Conservation (phyloP, 2,797 vertebrate species). For the Simalia tracyae region DNA sequence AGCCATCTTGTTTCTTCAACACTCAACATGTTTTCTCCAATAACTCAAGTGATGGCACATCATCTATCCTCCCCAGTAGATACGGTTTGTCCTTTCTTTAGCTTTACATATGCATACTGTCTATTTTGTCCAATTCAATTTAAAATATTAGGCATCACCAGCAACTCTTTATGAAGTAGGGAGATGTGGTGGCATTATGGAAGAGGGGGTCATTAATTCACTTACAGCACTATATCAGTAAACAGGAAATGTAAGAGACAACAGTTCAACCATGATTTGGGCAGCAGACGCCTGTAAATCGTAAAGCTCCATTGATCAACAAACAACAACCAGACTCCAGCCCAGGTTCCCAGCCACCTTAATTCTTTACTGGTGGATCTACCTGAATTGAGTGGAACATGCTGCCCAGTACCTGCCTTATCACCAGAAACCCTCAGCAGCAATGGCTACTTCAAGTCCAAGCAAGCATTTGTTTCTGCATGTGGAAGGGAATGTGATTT, state of each 20-base stretch:
- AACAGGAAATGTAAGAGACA: neutral
- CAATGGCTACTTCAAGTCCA: neutral
- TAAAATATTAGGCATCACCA: neutral
- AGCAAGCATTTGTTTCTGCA: neutral
- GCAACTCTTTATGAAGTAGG: neutral
- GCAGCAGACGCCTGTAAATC: neutral
- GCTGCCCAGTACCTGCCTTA: neutral
- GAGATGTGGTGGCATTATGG: neutral
- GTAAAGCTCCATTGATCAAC: neutral
- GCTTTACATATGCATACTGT: neutral
- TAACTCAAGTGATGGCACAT: neutral
- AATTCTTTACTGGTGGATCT: neutral
- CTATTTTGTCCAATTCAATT: neutral
- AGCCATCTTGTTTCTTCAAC: neutral
- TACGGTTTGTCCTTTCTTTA: neutral
- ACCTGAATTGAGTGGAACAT: neutral
- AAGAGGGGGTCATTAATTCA: neutral
- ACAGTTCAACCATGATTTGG: neutral
- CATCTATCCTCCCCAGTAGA: neutral
- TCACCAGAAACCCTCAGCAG: neutral
- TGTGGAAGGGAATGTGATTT: neutral
- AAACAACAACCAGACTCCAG: neutral
- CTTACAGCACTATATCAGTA: neutral
- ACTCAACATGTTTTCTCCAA: neutral
- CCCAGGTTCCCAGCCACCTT: neutral